Evolutionary conservation across 2,888 invertebrate species (phyloP).

Genomic region (Digitonthophagus gazella): DNA sequence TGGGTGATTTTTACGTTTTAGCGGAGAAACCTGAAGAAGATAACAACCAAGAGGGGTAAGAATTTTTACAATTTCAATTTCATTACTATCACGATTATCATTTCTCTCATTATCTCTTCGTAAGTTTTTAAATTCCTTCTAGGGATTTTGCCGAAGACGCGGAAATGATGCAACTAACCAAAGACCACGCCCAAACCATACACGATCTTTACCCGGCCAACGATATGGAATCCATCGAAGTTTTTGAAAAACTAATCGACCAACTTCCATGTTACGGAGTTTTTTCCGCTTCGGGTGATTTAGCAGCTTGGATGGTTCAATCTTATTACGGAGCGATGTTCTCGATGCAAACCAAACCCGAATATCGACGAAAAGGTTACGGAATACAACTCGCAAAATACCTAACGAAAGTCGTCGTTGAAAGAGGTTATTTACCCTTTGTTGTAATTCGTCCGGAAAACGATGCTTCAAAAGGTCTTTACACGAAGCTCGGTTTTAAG

Average conservation of each 20-base stretch:
- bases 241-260: conserved; percentile 76
- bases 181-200: conserved; percentile 77
- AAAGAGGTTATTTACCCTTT: conserved; percentile 72
- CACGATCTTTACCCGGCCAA: conserved; percentile 86
- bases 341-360: conserved; percentile 78
- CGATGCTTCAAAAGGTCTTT: conserved; percentile 80
- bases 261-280: conserved; percentile 80
- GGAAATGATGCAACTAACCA: conserved; percentile 72
- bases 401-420: conserved; percentile 51
- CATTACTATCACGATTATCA: too few species aligned
- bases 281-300: conserved; percentile 66
- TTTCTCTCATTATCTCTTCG: neutral
- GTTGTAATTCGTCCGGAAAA: conserved; percentile 86
- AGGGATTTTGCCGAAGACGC: conserved; percentile 54
- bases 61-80: neutral
- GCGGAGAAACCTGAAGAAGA: conserved; percentile 60
- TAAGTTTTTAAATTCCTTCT: neutral
- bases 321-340: conserved; percentile 91
- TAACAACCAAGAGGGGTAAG: conserved; percentile 31
- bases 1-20: conserved; percentile 78
- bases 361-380: conserved; percentile 55
- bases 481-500: conserved; percentile 79
- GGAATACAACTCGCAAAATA: conserved; percentile 70
- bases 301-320: conserved; percentile 90
- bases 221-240: conserved; percentile 81